A percentile compares a stretch with the other conserved stretches of the same genome.
phyloP scores from a whole-genome alignment of 64 coral and sea anemone species.

The Porites lutea region DNA sequence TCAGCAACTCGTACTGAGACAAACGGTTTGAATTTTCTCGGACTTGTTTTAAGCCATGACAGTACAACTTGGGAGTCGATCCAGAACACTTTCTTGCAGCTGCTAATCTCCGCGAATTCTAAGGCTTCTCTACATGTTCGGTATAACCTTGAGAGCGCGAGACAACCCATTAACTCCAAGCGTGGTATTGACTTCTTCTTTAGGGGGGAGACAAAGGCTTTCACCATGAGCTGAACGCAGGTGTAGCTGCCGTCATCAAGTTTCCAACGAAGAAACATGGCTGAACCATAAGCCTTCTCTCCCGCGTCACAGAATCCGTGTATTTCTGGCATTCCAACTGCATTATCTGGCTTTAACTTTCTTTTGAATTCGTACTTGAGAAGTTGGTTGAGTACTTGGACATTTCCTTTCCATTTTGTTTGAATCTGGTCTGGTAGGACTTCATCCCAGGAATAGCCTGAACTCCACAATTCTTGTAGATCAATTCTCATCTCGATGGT shows the following conservation, averaged over 20 bases:
- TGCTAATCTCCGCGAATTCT: too few species aligned
- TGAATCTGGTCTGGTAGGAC: neutral
- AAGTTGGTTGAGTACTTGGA: slow-evolving; percentile 42
- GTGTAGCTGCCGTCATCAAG: too few species aligned
- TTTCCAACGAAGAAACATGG: too few species aligned
- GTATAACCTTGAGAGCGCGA: too few species aligned
- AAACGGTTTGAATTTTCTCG: slow-evolving; percentile 60
- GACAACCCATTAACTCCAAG: too few species aligned
- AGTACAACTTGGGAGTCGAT: slow-evolving; percentile 64
- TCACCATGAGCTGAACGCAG: too few species aligned
- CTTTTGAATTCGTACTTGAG: slow-evolving; percentile 7
- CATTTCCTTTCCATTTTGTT: too few species aligned
- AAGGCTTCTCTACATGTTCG: too few species aligned
- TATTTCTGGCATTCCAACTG: slow-evolving; percentile 21
- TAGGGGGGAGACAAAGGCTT: too few species aligned
- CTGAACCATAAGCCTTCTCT: too few species aligned
- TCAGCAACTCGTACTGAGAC: slow-evolving; percentile 44
- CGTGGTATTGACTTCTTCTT: too few species aligned
- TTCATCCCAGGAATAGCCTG: slow-evolving; percentile 47
- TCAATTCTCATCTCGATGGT: slow-evolving; percentile 53
- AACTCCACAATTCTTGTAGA: slow-evolving; percentile 52
- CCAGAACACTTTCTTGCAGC: slow-evolving; percentile 29
- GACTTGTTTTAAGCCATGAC: slow-evolving; percentile 60
- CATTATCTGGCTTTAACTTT: slow-evolving; percentile 11
- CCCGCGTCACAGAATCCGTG: slow-evolving; percentile 27